Conservation (phyloP, 2,888 invertebrate species). For the Seladonia tumulorum region DNA sequence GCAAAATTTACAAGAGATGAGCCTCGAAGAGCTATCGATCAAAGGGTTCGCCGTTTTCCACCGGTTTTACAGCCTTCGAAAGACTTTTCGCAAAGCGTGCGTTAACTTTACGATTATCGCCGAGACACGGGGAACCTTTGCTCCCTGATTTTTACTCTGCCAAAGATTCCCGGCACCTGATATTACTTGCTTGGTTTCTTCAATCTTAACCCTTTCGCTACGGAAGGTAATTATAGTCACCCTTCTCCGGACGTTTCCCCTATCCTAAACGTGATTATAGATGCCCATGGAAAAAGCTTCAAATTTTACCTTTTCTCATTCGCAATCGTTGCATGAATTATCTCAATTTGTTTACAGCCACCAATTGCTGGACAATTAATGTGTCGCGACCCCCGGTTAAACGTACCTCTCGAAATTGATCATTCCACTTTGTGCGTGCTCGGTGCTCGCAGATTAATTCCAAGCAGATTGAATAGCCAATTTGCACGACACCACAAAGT, state of each 20-base stretch:
- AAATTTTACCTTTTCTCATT: too few species aligned
- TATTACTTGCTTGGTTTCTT: not conserved
- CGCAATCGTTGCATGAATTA: too few species aligned
- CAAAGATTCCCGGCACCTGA: not conserved
- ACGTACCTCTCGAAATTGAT: not conserved
- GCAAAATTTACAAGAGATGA: not conserved
- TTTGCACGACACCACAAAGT: not conserved
- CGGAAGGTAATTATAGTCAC: slow-evolving; percentile 3
- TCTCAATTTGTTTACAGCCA: not conserved
- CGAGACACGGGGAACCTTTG: not conserved
- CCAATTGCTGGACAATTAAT: not conserved
- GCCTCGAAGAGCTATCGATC: not conserved
- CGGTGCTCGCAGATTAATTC: not conserved
- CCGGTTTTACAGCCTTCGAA: not conserved
- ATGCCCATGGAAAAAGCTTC: not conserved
- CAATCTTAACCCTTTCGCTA: not conserved
- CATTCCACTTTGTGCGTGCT: not conserved
- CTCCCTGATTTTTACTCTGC: not conserved
- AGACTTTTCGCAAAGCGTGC: not conserved
- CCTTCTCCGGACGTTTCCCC: not conserved
- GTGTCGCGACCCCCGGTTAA: not conserved
- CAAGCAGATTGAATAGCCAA: not conserved
- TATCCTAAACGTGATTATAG: not conserved
- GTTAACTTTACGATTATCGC: not conserved
- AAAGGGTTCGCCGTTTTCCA: not conserved